Percentiles rank a stretch among this genome's conserved stretches.
Conservation (phyloP, 2,113 vertebrate genomes). For the Oryzias woworae region DNA sequence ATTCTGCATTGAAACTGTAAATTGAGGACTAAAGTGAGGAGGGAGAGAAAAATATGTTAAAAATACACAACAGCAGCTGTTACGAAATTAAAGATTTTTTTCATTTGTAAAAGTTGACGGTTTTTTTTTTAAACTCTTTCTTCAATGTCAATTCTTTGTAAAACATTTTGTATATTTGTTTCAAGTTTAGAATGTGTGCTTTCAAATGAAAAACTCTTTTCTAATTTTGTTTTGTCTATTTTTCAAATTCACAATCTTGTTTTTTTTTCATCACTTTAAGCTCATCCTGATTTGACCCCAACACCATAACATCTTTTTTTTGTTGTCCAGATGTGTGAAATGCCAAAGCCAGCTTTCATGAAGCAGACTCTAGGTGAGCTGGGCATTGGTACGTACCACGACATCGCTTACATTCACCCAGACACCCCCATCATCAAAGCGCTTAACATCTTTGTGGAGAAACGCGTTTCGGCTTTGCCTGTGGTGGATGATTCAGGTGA, state of each 20-base stretch:
- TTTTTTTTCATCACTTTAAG: no score
- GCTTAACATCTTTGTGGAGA: slow-evolving; percentile 95
- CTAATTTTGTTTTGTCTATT: no score
- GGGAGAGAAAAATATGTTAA: background rate
- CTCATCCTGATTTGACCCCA: no score
- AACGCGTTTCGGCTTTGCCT: slow-evolving; percentile 93
- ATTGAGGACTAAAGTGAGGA: no score
- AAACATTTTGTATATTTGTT: background rate
- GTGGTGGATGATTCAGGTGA: slow-evolving; percentile 93
- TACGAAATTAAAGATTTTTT: no score
- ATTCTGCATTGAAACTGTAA: no score
- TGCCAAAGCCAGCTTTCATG: slow-evolving; percentile 99
- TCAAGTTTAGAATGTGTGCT: no score
- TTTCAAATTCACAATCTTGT: no score
- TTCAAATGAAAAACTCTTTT: no score
- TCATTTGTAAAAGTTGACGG: background rate
- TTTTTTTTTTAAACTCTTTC: background rate
- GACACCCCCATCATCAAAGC: slow-evolving; percentile 98
- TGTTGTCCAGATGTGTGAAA: slow-evolving; percentile 88
- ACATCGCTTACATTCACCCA: slow-evolving; percentile 96
- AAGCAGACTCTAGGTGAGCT: slow-evolving; percentile 92
- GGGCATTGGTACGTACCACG: slow-evolving; percentile 93
- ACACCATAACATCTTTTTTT: no score
- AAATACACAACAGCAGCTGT: background rate
- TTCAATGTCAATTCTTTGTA: background rate